Conservation (phyloP, 2,888 invertebrate genomes). For the Hylaea fasciaria region DNA sequence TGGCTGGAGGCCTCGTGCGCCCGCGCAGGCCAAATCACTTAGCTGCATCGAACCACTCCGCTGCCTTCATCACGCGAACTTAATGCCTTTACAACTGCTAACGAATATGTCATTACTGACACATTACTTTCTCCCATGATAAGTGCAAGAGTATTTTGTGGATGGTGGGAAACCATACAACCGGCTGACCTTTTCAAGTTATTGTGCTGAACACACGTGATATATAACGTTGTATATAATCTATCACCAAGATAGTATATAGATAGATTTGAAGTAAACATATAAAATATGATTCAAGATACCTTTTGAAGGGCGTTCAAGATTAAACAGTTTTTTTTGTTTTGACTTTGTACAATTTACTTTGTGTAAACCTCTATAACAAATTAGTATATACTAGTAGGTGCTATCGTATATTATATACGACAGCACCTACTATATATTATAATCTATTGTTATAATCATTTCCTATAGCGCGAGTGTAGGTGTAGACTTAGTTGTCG, state of each 20-base stretch:
- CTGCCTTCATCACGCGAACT: conserved; percentile 52
- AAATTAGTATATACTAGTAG: too few species aligned
- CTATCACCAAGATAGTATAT: too few species aligned
- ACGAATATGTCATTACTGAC: conserved; percentile 44
- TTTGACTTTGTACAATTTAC: too few species aligned
- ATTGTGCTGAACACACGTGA: too few species aligned
- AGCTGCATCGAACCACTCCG: conserved; percentile 29
- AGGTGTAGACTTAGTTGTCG: conserved; percentile 1
- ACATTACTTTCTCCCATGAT: conserved; percentile 37
- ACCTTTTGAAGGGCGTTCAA: too few species aligned
- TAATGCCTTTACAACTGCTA: conserved; percentile 50
- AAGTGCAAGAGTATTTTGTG: conserved; percentile 4
- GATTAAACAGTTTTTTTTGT: too few species aligned
- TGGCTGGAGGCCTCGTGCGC: conserved; percentile 59
- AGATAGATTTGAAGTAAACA: too few species aligned
- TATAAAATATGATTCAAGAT: too few species aligned
- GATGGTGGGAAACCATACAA: conserved; percentile 10
- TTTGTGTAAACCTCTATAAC: too few species aligned
- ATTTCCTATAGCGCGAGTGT: conserved; percentile 6
- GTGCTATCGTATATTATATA: too few species aligned
- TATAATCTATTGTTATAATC: background rate
- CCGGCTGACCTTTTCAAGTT: background rate
- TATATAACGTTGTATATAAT: background rate
- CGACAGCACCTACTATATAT: too few species aligned
- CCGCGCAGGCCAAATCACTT: conserved; percentile 50